phyloP scores from a whole-genome alignment of 2,888 invertebrate genomes.

The Choreutis nemorana region DNA sequence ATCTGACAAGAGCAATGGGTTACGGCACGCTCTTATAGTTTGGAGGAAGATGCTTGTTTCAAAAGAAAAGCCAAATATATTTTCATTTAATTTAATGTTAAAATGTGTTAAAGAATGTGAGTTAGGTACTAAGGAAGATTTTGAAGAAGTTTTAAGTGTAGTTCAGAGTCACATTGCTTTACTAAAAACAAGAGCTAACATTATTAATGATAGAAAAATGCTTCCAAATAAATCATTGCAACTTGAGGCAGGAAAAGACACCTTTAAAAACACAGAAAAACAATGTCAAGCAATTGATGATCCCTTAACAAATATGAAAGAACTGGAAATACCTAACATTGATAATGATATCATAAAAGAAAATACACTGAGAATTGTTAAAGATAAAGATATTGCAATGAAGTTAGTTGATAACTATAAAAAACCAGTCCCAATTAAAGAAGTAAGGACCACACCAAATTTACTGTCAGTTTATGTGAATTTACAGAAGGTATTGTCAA shows the following conservation, averaged over 20 bases:
- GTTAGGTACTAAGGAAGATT: slow-evolving; percentile 71
- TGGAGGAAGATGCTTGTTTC: slow-evolving; percentile 82
- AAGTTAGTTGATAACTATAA: slow-evolving; percentile 9
- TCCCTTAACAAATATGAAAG: too few species aligned
- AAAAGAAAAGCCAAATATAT: slow-evolving; percentile 73
- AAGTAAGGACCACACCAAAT: slow-evolving; percentile 64
- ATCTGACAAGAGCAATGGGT: slow-evolving; percentile 78
- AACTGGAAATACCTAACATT: background rate
- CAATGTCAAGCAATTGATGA: too few species aligned
- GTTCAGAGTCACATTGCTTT: too few species aligned
- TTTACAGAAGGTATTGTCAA: slow-evolving; percentile 66
- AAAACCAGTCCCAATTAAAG: slow-evolving; percentile 9
- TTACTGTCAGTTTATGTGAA: slow-evolving; percentile 68
- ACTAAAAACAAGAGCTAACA: too few species aligned
- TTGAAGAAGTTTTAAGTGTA: slow-evolving; percentile 54
- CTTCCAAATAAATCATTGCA: too few species aligned
- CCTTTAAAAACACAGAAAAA: slow-evolving; percentile 1
- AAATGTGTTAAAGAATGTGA: slow-evolving; percentile 83
- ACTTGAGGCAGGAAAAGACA: slow-evolving; percentile 11
- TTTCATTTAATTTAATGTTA: slow-evolving; percentile 82
- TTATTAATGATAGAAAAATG: too few species aligned
- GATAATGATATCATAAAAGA: background rate
- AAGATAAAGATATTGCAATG: slow-evolving; percentile 1
- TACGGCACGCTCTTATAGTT: slow-evolving; percentile 82
- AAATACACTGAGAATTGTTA: too few species aligned